These are phyloP conservation scores for Drosophila multiciliata DNA, from an alignment of 2,888 invertebrate species.

Conservation along the genomic window DNA sequence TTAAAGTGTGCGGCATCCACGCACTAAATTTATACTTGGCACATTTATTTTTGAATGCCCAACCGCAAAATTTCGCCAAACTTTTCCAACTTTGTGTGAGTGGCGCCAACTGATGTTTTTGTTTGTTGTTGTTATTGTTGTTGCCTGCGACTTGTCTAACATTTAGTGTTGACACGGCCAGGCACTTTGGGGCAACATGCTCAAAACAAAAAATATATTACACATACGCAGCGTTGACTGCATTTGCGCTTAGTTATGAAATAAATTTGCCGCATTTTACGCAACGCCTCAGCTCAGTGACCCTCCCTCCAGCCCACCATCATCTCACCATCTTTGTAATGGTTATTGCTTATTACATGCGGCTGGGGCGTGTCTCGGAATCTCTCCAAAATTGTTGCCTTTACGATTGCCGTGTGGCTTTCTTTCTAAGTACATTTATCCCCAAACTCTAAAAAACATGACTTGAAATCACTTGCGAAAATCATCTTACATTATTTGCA, in stretches of 20 bases:
- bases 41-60: conserved; percentile 63
- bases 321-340: conserved; percentile 25
- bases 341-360: conserved; percentile 73
- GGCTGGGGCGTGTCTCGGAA: background rate
- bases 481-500: conserved; percentile 44
- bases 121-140: conserved; percentile 32
- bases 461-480: conserved; percentile 58
- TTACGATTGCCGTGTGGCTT: conserved; percentile 45
- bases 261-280: conserved; percentile 76
- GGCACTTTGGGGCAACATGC: conserved; percentile 82
- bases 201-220: conserved; percentile 54
- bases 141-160: conserved; percentile 68
- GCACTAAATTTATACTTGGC: conserved; percentile 61
- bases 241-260: conserved; percentile 66
- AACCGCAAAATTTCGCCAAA: conserved; percentile 63
- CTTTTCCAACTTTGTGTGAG: conserved; percentile 34
- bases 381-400: conserved; percentile 46
- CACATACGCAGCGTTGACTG: conserved; percentile 53
- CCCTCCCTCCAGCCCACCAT: background rate
- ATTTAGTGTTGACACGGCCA: conserved; percentile 84
- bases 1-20: conserved; percentile 60
- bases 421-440: conserved; percentile 28
- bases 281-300: conserved; percentile 53
- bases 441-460: conserved; percentile 18
- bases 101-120: conserved; percentile 16